These are phyloP conservation scores for Oligia strigilis DNA, from an alignment of 2,888 invertebrate genomes.

Conservation along the genomic window DNA sequence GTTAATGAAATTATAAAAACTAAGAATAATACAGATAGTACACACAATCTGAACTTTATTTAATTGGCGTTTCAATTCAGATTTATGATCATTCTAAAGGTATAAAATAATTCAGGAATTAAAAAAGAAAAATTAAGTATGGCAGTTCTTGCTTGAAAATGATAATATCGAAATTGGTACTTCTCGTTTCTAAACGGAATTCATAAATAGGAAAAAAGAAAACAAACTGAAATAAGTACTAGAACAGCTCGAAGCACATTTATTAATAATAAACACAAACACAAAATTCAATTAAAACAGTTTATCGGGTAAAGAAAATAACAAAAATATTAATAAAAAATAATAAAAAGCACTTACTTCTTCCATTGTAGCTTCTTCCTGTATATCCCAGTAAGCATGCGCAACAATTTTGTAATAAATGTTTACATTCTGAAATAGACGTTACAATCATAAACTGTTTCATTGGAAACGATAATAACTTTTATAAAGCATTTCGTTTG, in stretches of 20 bases:
- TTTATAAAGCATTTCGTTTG: conserved; percentile 39
- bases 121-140: too few species aligned
- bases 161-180: background rate
- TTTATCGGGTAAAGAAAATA: background rate
- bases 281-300: conserved; percentile 20
- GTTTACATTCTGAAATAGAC: conserved; percentile 68
- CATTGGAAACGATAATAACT: conserved; percentile 39
- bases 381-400: conserved; percentile 85
- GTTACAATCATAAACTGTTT: conserved; percentile 57
- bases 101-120: too few species aligned
- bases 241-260: conserved; percentile 16
- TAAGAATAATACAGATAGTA: too few species aligned
- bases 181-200: background rate
- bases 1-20: too few species aligned
- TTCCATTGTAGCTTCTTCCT: conserved; percentile 98
- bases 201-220: conserved; percentile 29
- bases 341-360: conserved; percentile 93
- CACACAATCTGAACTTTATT: too few species aligned
- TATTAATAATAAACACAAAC: conserved; percentile 21
- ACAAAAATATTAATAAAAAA: conserved; percentile 17
- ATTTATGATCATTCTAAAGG: too few species aligned
- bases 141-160: too few species aligned
- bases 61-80: too few species aligned
- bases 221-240: conserved; percentile 25
- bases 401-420: conserved; percentile 77